Percentiles rank a stretch among this genome's conserved stretches.
phyloP scores from a whole-genome alignment of 1,140 invertebrate species.

The Heterodera carotae region DNA sequence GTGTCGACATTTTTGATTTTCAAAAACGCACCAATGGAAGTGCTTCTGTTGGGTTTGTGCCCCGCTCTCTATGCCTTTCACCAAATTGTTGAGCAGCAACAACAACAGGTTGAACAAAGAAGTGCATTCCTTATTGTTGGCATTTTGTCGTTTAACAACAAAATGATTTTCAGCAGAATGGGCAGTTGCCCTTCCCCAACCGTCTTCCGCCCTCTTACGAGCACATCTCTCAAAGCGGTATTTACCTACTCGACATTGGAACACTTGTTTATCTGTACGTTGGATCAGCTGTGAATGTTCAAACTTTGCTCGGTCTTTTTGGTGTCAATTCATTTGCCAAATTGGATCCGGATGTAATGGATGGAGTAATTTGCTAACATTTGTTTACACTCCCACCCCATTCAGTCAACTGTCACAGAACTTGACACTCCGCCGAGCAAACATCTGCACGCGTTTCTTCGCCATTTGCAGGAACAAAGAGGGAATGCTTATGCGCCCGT shows the following conservation, averaged over 20 bases:
- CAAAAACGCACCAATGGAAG: slow-evolving; percentile 81
- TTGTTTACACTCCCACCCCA: neutral
- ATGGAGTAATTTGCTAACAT: neutral
- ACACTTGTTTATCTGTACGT: slow-evolving; percentile 83
- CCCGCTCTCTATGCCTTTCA: slow-evolving; percentile 91
- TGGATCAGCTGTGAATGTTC: slow-evolving; percentile 77
- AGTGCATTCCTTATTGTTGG: slow-evolving; percentile 8
- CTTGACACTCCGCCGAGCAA: slow-evolving; percentile 77
- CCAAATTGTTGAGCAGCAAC: slow-evolving; percentile 71
- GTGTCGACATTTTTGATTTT: slow-evolving; percentile 89
- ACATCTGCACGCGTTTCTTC: slow-evolving; percentile 78
- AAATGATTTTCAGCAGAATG: neutral
- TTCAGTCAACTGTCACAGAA: slow-evolving; percentile 77
- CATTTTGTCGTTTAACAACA: neutral
- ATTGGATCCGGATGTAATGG: slow-evolving; percentile 73
- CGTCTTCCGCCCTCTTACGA: slow-evolving; percentile 73
- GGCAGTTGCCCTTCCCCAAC: slow-evolving; percentile 57
- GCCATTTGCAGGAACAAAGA: slow-evolving; percentile 80
- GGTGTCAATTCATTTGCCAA: slow-evolving; percentile 73
- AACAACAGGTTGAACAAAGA: slow-evolving; percentile 29
- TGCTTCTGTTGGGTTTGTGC: slow-evolving; percentile 83
- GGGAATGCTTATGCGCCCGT: slow-evolving; percentile 76
- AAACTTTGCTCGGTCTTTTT: slow-evolving; percentile 77
- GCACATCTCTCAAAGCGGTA: slow-evolving; percentile 80
- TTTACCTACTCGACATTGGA: slow-evolving; percentile 86